These are phyloP conservation scores for Melolontha melolontha DNA, from an alignment of 2,888 invertebrate species.

Conservation along the genomic window DNA sequence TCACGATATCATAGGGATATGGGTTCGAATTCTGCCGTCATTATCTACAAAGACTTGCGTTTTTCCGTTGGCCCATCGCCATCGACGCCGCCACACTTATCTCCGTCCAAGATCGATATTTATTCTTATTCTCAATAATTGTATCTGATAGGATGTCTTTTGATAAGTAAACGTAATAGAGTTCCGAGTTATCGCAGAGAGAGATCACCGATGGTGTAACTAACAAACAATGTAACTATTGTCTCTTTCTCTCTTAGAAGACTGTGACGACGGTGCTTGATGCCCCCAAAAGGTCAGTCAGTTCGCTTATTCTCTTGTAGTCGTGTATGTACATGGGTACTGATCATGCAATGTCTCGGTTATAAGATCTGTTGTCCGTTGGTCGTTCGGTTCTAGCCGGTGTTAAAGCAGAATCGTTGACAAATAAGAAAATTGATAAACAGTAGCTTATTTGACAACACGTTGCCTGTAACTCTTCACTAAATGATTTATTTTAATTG, in stretches of 20 bases:
- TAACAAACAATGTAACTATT: conserved; percentile 60
- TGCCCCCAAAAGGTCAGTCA: conserved; percentile 43
- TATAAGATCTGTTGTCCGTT: conserved; percentile 23
- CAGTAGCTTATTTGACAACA: too few relatives aligned
- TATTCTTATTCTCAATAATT: conserved; percentile 44
- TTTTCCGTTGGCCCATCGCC: conserved; percentile 37
- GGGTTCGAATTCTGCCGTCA: conserved; percentile 39
- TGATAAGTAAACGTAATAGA: conserved; percentile 44
- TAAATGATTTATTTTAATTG: too few relatives aligned
- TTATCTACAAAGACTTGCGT: conserved; percentile 45
- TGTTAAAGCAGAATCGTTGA: too few relatives aligned
- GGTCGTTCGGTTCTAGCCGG: conserved; percentile 1
- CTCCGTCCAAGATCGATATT: conserved; percentile 42
- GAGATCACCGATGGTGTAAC: conserved; percentile 48
- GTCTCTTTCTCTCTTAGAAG: conserved; percentile 53
- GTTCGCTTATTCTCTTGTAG: conserved; percentile 17
- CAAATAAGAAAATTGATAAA: too few relatives aligned
- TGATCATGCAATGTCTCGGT: conserved; percentile 9
- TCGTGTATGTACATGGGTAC: conserved; percentile 4
- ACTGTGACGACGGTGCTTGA: conserved; percentile 22
- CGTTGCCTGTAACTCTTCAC: too few relatives aligned
- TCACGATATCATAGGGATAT: conserved; percentile 33
- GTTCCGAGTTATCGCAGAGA: conserved; percentile 42
- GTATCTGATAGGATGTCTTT: conserved; percentile 46
- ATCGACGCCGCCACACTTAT: conserved; percentile 37